Conservation (phyloP, 2,113 vertebrate genomes). For the Dinomys branickii region DNA sequence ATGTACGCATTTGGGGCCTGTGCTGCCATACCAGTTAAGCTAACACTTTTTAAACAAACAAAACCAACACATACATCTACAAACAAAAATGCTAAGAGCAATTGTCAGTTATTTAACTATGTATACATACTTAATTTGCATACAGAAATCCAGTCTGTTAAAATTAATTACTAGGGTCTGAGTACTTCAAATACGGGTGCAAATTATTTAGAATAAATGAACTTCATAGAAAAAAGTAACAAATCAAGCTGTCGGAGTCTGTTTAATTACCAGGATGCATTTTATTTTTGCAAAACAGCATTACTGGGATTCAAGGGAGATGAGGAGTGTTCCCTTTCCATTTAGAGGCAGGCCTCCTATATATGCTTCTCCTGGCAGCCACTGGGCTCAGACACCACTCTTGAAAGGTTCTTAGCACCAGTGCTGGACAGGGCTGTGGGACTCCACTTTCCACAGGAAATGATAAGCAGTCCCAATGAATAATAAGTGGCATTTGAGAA, state of each 20-base stretch:
- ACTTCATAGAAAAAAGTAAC: constrained; percentile 78
- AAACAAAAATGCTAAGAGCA: constrained; percentile 14
- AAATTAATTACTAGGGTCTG: constrained; percentile 80
- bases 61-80: neutral
- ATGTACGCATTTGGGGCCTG: neutral
- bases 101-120: constrained; percentile 69
- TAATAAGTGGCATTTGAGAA: constrained; percentile 57
- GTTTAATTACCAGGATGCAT: constrained; percentile 51
- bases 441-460: constrained; percentile 64
- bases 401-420: constrained; percentile 61
- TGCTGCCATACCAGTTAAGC: neutral
- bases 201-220: constrained; percentile 84
- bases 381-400: constrained; percentile 51
- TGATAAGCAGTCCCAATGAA: constrained; percentile 41
- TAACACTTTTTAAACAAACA: constrained; percentile 47
- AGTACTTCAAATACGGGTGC: constrained; percentile 79
- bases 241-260: constrained; percentile 75
- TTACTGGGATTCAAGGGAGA: neutral
- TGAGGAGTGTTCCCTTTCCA: constrained; percentile 62
- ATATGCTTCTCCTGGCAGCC: constrained; percentile 1
- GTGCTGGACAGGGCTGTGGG: constrained; percentile 52
- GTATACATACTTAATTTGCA: constrained; percentile 73
- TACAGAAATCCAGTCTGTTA: constrained; percentile 79
- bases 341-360: constrained; percentile 63
- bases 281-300: constrained; percentile 66